Conservation (phyloP, 53 echinoderm and acorn worm genomes). For the Henricia sp. region DNA sequence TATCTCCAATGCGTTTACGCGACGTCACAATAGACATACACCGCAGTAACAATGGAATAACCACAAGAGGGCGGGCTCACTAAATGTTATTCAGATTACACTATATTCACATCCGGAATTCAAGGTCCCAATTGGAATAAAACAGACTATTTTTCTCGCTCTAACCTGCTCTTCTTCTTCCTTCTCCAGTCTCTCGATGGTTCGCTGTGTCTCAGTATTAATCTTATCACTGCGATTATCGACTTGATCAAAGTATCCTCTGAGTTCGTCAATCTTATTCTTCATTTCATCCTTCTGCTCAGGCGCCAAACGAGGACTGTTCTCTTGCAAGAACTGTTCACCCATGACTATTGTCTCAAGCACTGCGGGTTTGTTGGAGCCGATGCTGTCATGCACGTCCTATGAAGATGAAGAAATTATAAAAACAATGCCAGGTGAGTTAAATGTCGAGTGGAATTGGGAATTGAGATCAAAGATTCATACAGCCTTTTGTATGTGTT, state of each 20-base stretch:
- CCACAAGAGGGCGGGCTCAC: too few species aligned
- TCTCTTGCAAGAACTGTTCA: slow-evolving; percentile 96
- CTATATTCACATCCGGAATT: too few species aligned
- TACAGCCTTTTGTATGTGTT: too few species aligned
- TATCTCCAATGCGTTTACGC: too few species aligned
- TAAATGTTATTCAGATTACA: too few species aligned
- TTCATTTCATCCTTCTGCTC: slow-evolving; percentile 91
- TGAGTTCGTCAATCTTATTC: slow-evolving; percentile 84
- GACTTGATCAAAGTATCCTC: slow-evolving; percentile 84
- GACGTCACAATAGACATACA: too few species aligned
- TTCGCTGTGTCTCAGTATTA: slow-evolving; percentile 74
- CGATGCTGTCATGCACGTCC: slow-evolving; percentile 89
- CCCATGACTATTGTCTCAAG: slow-evolving; percentile 93
- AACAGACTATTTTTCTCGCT: too few species aligned
- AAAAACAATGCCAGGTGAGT: too few species aligned
- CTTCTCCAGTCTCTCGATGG: slow-evolving; percentile 83
- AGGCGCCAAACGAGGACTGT: slow-evolving; percentile 72
- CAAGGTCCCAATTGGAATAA: background rate
- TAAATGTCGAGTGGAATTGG: too few species aligned
- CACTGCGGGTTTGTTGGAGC: slow-evolving; percentile 90
- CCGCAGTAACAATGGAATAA: too few species aligned
- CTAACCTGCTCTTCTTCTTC: slow-evolving; percentile 89
- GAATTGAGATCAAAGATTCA: too few species aligned
- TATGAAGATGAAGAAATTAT: slow-evolving; percentile 2
- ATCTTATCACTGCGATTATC: slow-evolving; percentile 77